Evolutionary conservation across 2,797 vertebrate species (phyloP).

Genomic region (Malacoctenus gilli): DNA sequence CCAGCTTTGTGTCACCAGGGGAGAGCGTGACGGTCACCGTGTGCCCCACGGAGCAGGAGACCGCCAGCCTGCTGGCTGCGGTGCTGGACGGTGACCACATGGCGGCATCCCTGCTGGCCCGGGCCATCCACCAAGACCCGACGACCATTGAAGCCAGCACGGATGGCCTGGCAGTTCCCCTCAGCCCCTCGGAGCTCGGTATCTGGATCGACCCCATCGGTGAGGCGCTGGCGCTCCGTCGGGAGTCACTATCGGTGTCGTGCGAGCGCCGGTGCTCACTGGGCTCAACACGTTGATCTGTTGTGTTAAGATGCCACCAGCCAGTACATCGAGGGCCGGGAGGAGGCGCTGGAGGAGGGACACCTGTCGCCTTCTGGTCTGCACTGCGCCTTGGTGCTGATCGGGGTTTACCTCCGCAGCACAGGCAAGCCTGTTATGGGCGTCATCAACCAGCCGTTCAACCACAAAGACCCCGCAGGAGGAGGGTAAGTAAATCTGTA

Average conservation of each 20-base stretch:
- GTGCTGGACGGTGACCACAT: conserved; percentile 77
- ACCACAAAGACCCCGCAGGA: conserved; percentile 73
- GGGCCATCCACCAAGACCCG: conserved; percentile 82
- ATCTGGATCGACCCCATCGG: conserved; percentile 88
- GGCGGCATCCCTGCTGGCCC: conserved; percentile 75
- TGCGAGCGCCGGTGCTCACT: not conserved
- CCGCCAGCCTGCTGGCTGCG: conserved; percentile 70
- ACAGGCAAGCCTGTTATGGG: conserved; percentile 89
- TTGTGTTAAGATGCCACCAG: conserved; percentile 84
- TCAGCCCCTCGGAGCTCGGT: conserved; percentile 75
- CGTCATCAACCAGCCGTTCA: conserved; percentile 91
- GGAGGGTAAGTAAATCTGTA: conserved; percentile 27
- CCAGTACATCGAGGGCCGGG: conserved; percentile 88
- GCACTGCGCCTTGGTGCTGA: conserved; percentile 88
- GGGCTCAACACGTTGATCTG: conserved; percentile 1
- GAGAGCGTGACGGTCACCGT: conserved; percentile 80
- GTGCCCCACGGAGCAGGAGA: conserved; percentile 76
- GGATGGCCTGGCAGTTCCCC: conserved; percentile 67
- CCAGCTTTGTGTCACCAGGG: conserved; percentile 61
- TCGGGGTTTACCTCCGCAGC: conserved; percentile 85
- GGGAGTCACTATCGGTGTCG: too few species aligned
- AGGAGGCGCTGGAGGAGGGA: conserved; percentile 77
- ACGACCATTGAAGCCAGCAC: conserved; percentile 47
- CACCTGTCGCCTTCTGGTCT: conserved; percentile 85
- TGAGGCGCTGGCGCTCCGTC: conserved; percentile 34